Conservation (phyloP, 1,140 invertebrate species). For the Drosophila subpulchrella region DNA sequence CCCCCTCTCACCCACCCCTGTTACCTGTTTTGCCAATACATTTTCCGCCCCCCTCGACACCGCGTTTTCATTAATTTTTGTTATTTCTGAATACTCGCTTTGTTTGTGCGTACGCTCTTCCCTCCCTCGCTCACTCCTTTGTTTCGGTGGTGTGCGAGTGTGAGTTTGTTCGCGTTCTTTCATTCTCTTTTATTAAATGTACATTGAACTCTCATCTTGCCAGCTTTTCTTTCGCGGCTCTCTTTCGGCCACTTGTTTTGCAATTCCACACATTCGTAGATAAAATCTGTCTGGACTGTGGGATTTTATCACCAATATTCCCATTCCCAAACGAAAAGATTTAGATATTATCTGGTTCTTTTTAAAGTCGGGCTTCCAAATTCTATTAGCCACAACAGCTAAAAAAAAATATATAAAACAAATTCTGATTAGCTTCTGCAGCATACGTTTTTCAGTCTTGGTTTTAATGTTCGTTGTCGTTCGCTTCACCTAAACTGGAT, state of each 20-base stretch:
- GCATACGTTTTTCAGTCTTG: not conserved
- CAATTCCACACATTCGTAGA: constrained; percentile 14
- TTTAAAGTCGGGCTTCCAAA: not conserved
- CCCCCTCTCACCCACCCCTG: not conserved
- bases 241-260: constrained; percentile 42
- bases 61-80: constrained; percentile 60
- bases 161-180: constrained; percentile 67
- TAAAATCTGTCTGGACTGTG: constrained; percentile 27
- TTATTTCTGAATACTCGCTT: constrained; percentile 50
- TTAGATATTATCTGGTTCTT: not conserved
- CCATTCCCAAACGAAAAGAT: not conserved
- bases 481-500: too few relatives aligned
- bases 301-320: not conserved
- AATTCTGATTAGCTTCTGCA: not conserved
- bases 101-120: constrained; percentile 65
- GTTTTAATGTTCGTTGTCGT: not conserved
- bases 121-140: constrained; percentile 13
- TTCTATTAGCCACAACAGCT: not conserved
- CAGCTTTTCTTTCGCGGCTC: constrained; percentile 32
- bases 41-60: constrained; percentile 16
- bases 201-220: constrained; percentile 76
- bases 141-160: constrained; percentile 13
- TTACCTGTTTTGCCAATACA: constrained; percentile 56
- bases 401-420: not conserved
- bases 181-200: constrained; percentile 81